Evolutionary conservation across 2,888 invertebrate species (phyloP).

Genomic region (Drosophila recens): DNA sequence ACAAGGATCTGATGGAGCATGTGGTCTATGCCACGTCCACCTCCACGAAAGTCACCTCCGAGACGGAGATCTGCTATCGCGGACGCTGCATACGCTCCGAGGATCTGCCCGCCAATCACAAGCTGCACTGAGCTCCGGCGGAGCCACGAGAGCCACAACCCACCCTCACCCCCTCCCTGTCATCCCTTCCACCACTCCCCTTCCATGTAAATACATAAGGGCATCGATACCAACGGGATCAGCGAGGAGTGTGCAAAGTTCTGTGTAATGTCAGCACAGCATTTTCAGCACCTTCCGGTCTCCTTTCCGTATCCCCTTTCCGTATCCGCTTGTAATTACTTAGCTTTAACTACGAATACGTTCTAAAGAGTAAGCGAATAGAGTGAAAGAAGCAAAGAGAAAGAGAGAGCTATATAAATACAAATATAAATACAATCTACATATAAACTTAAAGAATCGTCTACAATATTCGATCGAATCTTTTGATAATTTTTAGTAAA

Average conservation of each 20-base stretch:
- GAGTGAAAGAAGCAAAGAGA: background rate
- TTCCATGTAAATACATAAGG: conserved; percentile 65
- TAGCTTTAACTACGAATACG: conserved; percentile 75
- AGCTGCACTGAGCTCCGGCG: conserved; percentile 78
- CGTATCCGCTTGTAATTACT: conserved; percentile 69
- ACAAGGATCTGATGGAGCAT: conserved; percentile 84
- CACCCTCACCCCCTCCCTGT: background rate
- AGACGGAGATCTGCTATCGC: conserved; percentile 95
- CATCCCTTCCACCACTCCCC: background rate
- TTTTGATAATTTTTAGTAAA: conserved; percentile 46
- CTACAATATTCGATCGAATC: conserved; percentile 48
- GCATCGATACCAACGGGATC: conserved; percentile 41
- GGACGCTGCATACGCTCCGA: conserved; percentile 92
- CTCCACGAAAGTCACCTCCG: conserved; percentile 93
- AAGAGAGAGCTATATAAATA: conserved; percentile 22
- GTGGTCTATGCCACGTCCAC: conserved; percentile 87
- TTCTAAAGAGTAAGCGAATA: conserved; percentile 45
- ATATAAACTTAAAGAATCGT: conserved; percentile 32
- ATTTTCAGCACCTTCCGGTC: conserved; percentile 4
- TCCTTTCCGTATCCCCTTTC: background rate
- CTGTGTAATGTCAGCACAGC: conserved; percentile 20
- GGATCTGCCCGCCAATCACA: conserved; percentile 84
- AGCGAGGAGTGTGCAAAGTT: conserved; percentile 20
- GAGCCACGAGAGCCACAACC: conserved; percentile 8
- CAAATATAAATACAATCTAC: conserved; percentile 29